Percentiles rank a stretch among this genome's conserved stretches.
Conservation (phyloP, 2,888 invertebrate genomes). For the Pollenia angustigena region DNA sequence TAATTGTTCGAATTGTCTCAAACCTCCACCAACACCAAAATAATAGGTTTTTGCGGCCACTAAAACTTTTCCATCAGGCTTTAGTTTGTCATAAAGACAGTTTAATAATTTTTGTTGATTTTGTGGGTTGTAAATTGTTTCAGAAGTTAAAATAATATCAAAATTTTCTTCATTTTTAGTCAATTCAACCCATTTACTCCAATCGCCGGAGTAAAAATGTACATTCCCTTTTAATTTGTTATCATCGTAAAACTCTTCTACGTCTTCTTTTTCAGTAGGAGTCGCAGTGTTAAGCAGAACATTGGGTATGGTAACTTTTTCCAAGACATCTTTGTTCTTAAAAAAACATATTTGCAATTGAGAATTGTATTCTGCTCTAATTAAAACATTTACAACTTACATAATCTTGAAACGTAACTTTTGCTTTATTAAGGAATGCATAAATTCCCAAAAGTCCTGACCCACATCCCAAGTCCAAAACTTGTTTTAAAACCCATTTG, state of each 20-base stretch:
- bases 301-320: conserved; percentile 92
- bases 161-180: conserved; percentile 86
- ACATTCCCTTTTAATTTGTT: conserved; percentile 66
- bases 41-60: conserved; percentile 96
- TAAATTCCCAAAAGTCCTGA: conserved; percentile 94
- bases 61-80: conserved; percentile 87
- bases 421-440: conserved; percentile 88
- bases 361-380: too few relatives aligned
- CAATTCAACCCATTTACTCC: conserved; percentile 87
- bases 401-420: conserved; percentile 96
- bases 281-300: conserved; percentile 87
- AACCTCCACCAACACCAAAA: conserved; percentile 97
- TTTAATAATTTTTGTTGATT: conserved; percentile 91
- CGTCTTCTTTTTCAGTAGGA: neutral
- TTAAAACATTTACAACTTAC: conserved; percentile 86
- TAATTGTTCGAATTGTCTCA: conserved; percentile 89
- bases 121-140: conserved; percentile 94
- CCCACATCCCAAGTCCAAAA: conserved; percentile 97
- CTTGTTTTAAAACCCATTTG: conserved; percentile 84
- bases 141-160: conserved; percentile 95
- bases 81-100: conserved; percentile 87
- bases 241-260: conserved; percentile 45
- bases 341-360: conserved; percentile 79
- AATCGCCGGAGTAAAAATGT: conserved; percentile 90
- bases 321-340: conserved; percentile 94